Percentiles rank a stretch among this genome's conserved stretches.
phyloP scores from a whole-genome alignment of 1,140 invertebrate genomes.

The Chelonus insularis region DNA sequence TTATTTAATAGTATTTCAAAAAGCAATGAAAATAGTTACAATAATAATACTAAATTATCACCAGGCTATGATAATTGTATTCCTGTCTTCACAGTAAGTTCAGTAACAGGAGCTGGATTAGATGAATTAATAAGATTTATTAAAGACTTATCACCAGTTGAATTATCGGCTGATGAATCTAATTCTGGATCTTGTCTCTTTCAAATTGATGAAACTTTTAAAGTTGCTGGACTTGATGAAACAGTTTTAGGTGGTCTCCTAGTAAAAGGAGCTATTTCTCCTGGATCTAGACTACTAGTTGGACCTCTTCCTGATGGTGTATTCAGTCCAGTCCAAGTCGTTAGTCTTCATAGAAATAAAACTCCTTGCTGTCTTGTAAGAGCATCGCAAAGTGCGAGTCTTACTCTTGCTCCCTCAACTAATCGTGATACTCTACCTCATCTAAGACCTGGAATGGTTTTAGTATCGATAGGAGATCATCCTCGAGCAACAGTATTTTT shows the following conservation, averaged over 20 bases:
- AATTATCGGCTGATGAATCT: conserved; percentile 41
- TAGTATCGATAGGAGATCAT: conserved; percentile 62
- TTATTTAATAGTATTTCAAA: conserved; percentile 57
- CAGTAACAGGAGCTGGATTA: conserved; percentile 86
- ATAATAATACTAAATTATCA: conserved; percentile 72
- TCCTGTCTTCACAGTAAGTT: conserved; percentile 94
- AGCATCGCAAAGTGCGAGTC: conserved; percentile 88
- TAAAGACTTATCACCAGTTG: conserved; percentile 46
- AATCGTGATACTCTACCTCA: conserved; percentile 62
- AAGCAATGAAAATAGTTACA: conserved; percentile 35
- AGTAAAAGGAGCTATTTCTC: conserved; percentile 81
- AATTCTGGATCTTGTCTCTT: conserved; percentile 76
- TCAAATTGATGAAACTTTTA: conserved; percentile 92
- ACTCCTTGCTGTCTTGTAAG: conserved; percentile 83
- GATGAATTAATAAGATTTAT: conserved; percentile 78
- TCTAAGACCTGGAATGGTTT: conserved; percentile 83
- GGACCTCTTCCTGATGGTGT: conserved; percentile 85
- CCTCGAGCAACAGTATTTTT: conserved; percentile 76
- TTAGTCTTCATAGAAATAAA: conserved; percentile 88
- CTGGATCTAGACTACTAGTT: conserved; percentile 77
- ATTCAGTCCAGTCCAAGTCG: conserved; percentile 78
- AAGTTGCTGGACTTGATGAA: conserved; percentile 70
- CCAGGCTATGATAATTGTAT: conserved; percentile 69
- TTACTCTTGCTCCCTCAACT: conserved; percentile 70
- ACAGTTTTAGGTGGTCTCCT: conserved; percentile 89